These are phyloP conservation scores for Brachyopa scutellaris DNA, from an alignment of 2,888 invertebrate genomes.

Conservation along the genomic window DNA sequence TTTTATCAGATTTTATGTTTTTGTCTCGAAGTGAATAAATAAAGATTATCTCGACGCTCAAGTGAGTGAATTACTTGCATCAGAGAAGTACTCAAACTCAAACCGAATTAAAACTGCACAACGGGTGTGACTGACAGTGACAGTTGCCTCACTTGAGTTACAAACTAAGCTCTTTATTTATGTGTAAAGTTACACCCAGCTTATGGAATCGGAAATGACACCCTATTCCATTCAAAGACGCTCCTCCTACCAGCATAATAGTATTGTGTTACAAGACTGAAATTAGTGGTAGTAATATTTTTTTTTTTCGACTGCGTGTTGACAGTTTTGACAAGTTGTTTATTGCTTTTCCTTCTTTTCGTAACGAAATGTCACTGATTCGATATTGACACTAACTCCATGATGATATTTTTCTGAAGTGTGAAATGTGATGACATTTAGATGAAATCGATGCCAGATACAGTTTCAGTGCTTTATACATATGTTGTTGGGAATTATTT, in stretches of 20 bases:
- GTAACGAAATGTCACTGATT: too few relatives aligned
- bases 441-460: too few relatives aligned
- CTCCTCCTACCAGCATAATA: slow-evolving; percentile 7
- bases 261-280: slow-evolving; percentile 18
- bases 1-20: not conserved
- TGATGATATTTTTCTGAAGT: too few relatives aligned
- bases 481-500: too few relatives aligned
- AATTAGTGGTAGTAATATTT: not conserved
- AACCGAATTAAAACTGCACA: slow-evolving; percentile 8
- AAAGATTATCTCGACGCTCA: slow-evolving; percentile 35
- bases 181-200: not conserved
- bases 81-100: too few relatives aligned
- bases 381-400: too few relatives aligned
- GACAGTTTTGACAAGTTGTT: slow-evolving; percentile 16
- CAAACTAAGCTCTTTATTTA: not conserved
- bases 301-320: not conserved
- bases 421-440: too few relatives aligned
- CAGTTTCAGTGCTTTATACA: too few relatives aligned
- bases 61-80: not conserved
- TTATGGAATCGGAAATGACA: slow-evolving; percentile 31
- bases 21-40: slow-evolving; percentile 35
- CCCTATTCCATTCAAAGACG: not conserved
- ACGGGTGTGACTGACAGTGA: slow-evolving; percentile 44
- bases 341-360: too few relatives aligned
- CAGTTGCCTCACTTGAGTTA: slow-evolving; percentile 13